A percentile compares a stretch with the other conserved stretches of the same genome.
Conservation (phyloP, 2,888 invertebrate species). For the Lasioglossum marginatum region DNA sequence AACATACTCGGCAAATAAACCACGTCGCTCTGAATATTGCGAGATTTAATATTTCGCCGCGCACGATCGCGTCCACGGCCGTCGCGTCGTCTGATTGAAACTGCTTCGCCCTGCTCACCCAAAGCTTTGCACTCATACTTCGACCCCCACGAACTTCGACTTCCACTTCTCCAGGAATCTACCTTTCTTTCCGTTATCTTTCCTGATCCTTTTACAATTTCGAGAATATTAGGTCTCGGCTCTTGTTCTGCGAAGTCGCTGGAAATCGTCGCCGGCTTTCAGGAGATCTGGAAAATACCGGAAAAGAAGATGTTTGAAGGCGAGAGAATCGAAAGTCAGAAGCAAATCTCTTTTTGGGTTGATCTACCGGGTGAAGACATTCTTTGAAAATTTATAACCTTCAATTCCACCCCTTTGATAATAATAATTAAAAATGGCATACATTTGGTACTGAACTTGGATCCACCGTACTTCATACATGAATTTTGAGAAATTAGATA, state of each 20-base stretch:
- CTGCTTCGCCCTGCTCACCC: neutral
- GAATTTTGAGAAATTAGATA: neutral
- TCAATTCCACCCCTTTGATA: no score
- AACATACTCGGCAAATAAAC: conserved; percentile 44
- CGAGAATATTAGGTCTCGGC: neutral
- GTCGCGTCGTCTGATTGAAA: conserved; percentile 20
- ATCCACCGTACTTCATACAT: neutral
- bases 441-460: no score
- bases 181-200: neutral
- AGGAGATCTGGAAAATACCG: neutral
- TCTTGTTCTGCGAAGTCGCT: neutral
- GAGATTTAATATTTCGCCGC: conserved; percentile 26
- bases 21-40: conserved; percentile 26
- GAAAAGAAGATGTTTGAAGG: neutral
- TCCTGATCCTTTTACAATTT: neutral
- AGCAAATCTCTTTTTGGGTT: neutral
- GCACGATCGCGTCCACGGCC: neutral
- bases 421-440: no score
- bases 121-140: neutral
- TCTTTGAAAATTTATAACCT: no score
- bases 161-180: neutral
- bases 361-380: no score
- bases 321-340: neutral
- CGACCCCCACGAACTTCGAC: neutral
- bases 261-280: neutral